phyloP scores from a whole-genome alignment of 1,140 invertebrate genomes.

The Orussus abietinus region DNA sequence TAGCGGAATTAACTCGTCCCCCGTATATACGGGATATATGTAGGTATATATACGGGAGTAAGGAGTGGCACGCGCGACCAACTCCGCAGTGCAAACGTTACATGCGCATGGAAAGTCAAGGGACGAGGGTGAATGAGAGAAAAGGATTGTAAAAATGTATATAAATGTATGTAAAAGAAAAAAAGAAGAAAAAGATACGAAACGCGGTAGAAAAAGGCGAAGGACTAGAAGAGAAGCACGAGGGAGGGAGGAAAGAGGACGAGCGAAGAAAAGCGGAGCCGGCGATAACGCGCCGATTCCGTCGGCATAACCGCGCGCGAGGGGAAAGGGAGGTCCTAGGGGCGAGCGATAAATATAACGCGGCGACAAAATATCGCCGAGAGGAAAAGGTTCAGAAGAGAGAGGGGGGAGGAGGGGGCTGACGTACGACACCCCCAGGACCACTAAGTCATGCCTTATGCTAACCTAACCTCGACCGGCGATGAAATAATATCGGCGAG shows the following conservation, averaged over 20 bases:
- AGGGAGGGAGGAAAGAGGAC: slow-evolving; percentile 13
- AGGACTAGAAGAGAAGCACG: slow-evolving; percentile 5
- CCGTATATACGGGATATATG: not conserved
- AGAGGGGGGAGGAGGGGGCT: too few relatives aligned
- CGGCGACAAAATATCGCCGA: slow-evolving; percentile 40
- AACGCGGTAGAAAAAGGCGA: slow-evolving; percentile 9
- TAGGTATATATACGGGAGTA: slow-evolving; percentile 3
- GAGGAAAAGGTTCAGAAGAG: slow-evolving; percentile 33
- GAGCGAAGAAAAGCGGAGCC: too few relatives aligned
- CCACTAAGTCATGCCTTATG: slow-evolving; percentile 46
- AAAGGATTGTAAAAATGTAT: too few relatives aligned
- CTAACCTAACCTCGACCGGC: slow-evolving; percentile 32
- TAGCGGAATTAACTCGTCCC: slow-evolving; percentile 47
- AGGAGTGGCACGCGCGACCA: too few relatives aligned
- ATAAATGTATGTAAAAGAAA: too few relatives aligned
- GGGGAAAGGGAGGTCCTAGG: slow-evolving; percentile 6
- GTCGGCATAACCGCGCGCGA: not conserved
- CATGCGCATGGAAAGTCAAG: too few relatives aligned
- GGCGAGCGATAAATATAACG: slow-evolving; percentile 37
- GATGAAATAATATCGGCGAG: slow-evolving; percentile 43
- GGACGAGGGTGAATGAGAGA: too few relatives aligned
- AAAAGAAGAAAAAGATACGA: too few relatives aligned
- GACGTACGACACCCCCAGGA: slow-evolving; percentile 48
- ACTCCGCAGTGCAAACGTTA: too few relatives aligned
- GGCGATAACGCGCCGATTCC: too few relatives aligned